Evolutionary conservation across 2,113 vertebrate species (phyloP), one percentile per base, ranked within the genome.

Genomic region (Neolamprologus sp.): DNA sequence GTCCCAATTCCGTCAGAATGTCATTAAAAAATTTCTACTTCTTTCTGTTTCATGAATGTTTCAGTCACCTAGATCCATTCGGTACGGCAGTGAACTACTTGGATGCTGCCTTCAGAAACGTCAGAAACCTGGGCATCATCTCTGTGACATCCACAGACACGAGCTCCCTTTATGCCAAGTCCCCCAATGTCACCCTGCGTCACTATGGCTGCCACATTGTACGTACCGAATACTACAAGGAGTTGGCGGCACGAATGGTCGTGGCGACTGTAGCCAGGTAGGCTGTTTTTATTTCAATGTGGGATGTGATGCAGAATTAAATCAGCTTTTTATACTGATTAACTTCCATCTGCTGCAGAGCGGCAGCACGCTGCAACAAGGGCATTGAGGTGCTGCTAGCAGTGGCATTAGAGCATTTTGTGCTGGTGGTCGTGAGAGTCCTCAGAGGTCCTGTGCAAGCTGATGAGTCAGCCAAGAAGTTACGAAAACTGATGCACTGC

Each of bases 321-420:
- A 13, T 78, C 26, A 19, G 71, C 23, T 49, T 49, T 49, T 78
- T 31, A 78, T 31, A 57, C 12, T 14, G 45, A 28, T 23, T 6
- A 5, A 13, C 7, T 10, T 5, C 28, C 14, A 55, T 86, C 7
- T 68, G 19, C 78, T 79, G 0, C 19, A 99, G 99, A 93, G 98
- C 98, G 75, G 98, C 99, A 21, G 98, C 98, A 8, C 98, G 99
- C 86, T 99, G 98, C 88, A 99, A 99, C 93, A 99, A 99, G 96
- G 99, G 98, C 55, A 96, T 99, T 13, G 98, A 99, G 82, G 98
- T 99, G 19, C 95, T 99, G 31, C 96, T 99, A 63, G 96, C 98
- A 0, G 99, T 99, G 78, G 98, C 98, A 17, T 73, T 99, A 82
- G 99, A 99, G 37, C 99, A 99, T 71, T 99, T 99, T 85, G 98